Conservation (phyloP, 2,888 invertebrate genomes). For the Euplagia quadripunctaria region DNA sequence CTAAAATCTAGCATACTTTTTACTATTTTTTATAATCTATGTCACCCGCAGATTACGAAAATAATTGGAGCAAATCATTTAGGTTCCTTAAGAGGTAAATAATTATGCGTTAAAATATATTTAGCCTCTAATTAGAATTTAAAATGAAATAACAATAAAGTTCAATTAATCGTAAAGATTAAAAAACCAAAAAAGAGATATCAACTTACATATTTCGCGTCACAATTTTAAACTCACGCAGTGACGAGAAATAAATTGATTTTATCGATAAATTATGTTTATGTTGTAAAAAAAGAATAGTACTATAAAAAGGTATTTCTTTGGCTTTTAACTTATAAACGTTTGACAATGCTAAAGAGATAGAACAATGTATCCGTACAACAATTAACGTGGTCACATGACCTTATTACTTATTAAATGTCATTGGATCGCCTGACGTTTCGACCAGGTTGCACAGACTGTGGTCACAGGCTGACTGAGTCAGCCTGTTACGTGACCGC, state of each 20-base stretch:
- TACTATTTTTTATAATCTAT: slow-evolving; percentile 44
- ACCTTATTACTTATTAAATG: neutral
- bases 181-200: slow-evolving; percentile 20
- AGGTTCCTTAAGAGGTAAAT: slow-evolving; percentile 35
- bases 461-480: neutral
- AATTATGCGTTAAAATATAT: slow-evolving; percentile 27
- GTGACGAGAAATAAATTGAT: slow-evolving; percentile 27
- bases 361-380: too few relatives aligned
- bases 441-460: neutral
- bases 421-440: neutral
- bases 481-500: neutral
- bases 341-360: slow-evolving; percentile 1
- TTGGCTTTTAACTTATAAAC: slow-evolving; percentile 3
- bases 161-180: slow-evolving; percentile 14
- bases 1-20: slow-evolving; percentile 54
- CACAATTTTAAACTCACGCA: slow-evolving; percentile 26
- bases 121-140: slow-evolving; percentile 25
- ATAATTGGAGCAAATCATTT: slow-evolving; percentile 32
- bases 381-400: neutral
- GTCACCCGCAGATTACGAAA: slow-evolving; percentile 45
- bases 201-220: slow-evolving; percentile 28
- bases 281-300: neutral
- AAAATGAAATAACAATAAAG: slow-evolving; percentile 29
- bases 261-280: slow-evolving; percentile 24
- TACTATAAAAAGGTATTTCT: neutral